A percentile compares a stretch with the other conserved stretches of the same genome.
Evolutionary conservation across 2,797 vertebrate genomes (phyloP).

Genomic region (Tapirus indicus): DNA sequence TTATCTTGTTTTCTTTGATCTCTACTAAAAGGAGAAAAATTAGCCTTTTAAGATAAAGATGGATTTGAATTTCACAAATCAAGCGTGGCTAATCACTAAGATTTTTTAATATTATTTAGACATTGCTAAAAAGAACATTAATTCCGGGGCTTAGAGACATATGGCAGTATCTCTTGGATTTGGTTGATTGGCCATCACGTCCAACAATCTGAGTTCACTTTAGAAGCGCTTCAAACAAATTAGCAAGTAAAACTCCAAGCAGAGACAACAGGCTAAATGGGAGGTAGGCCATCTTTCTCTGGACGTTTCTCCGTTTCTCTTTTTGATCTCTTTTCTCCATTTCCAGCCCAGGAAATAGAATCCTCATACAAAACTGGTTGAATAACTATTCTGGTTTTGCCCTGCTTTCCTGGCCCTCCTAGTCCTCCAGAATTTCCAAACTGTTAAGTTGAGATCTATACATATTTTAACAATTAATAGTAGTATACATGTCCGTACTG

Average conservation of each 20-base stretch:
- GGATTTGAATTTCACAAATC: constrained; percentile 65
- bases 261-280: neutral
- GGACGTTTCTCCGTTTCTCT: neutral
- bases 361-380: neutral
- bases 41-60: constrained; percentile 43
- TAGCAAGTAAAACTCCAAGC: neutral
- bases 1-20: constrained; percentile 11
- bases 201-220: constrained; percentile 1
- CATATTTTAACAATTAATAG: neutral
- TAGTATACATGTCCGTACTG: neutral
- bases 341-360: neutral
- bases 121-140: constrained; percentile 58
- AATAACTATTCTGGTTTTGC: neutral
- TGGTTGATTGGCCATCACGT: neutral
- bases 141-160: neutral
- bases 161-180: constrained; percentile 11
- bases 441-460: neutral
- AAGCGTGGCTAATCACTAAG: neutral
- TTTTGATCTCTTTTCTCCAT: neutral
- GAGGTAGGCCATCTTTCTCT: neutral
- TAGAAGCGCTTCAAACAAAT: neutral
- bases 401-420: neutral
- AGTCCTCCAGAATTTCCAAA: neutral
- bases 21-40: neutral
- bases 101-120: constrained; percentile 40